phyloP scores from a whole-genome alignment of 1,140 invertebrate species.

The Manduca sexta region DNA sequence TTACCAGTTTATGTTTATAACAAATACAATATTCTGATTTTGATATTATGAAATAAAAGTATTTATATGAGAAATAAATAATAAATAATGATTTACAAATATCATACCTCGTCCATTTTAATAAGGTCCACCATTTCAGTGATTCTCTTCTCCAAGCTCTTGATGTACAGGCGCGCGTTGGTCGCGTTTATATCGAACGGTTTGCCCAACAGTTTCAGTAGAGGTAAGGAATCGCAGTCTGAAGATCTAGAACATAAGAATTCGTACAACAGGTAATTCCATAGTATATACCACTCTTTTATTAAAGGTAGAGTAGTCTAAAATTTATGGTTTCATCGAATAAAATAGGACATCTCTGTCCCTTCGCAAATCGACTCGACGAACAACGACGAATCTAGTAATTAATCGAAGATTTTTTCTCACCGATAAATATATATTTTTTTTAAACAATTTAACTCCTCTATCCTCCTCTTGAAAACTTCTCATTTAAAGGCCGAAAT shows the following conservation, averaged over 20 bases:
- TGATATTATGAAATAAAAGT: background rate
- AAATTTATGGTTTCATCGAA: too few relatives aligned
- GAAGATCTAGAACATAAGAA: constrained; percentile 53
- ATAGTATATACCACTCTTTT: too few relatives aligned
- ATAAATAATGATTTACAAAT: background rate
- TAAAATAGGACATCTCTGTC: too few relatives aligned
- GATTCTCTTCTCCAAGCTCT: constrained; percentile 78
- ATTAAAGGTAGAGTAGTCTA: too few relatives aligned
- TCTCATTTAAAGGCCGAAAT: constrained; percentile 19
- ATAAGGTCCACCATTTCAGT: constrained; percentile 55
- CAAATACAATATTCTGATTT: too few relatives aligned
- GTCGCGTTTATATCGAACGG: constrained; percentile 77
- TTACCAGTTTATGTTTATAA: too few relatives aligned
- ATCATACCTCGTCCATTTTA: constrained; percentile 46
- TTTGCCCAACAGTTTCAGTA: constrained; percentile 80
- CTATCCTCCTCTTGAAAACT: too few relatives aligned
- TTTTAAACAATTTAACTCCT: constrained; percentile 21
- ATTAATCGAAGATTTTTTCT: constrained; percentile 12
- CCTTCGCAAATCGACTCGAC: too few relatives aligned
- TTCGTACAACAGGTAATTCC: too few relatives aligned
- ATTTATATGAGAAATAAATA: too few relatives aligned
- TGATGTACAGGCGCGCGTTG: constrained; percentile 83
- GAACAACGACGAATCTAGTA: too few relatives aligned
- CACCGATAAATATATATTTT: constrained; percentile 11
- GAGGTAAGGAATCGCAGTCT: constrained; percentile 79